Percentiles rank a stretch among this genome's conserved stretches.
Evolutionary conservation across 2,113 vertebrate genomes (phyloP).

Genomic region (Istiophorus platypterus): DNA sequence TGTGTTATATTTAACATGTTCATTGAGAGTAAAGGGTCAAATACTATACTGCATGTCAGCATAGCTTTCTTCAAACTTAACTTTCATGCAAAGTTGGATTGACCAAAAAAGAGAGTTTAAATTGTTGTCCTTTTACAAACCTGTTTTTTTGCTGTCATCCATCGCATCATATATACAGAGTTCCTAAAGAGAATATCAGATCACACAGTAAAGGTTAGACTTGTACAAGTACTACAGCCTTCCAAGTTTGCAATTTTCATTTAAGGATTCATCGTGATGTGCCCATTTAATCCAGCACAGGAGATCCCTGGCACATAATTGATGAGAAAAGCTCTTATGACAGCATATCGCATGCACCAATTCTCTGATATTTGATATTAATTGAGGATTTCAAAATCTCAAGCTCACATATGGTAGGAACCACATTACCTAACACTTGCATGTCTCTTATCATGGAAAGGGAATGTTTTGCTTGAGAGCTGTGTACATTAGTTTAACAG

Average conservation of each 20-base stretch:
- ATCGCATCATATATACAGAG: not conserved
- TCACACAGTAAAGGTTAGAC: not conserved
- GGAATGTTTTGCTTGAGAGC: not conserved
- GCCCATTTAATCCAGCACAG: not conserved
- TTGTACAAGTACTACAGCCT: not conserved
- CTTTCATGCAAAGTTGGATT: too few relatives aligned
- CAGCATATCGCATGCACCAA: not conserved
- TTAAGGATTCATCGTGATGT: constrained; percentile 24
- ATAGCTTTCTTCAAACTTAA: not conserved
- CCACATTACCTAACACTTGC: not conserved
- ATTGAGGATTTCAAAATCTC: not conserved
- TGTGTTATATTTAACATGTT: too few relatives aligned
- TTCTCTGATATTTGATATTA: not conserved
- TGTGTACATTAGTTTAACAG: constrained; percentile 12
- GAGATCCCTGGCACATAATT: constrained; percentile 7
- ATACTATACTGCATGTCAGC: too few relatives aligned
- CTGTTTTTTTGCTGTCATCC: not conserved
- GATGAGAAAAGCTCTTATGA: not conserved
- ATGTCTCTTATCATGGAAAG: not conserved
- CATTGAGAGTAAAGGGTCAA: too few relatives aligned
- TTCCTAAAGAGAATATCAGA: constrained; percentile 8
- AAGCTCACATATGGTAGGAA: not conserved
- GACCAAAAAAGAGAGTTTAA: not conserved
- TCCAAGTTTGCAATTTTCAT: constrained; percentile 21
- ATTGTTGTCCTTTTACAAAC: not conserved